Conservation (phyloP, 1,140 invertebrate genomes). For the Drosophila lini region DNA sequence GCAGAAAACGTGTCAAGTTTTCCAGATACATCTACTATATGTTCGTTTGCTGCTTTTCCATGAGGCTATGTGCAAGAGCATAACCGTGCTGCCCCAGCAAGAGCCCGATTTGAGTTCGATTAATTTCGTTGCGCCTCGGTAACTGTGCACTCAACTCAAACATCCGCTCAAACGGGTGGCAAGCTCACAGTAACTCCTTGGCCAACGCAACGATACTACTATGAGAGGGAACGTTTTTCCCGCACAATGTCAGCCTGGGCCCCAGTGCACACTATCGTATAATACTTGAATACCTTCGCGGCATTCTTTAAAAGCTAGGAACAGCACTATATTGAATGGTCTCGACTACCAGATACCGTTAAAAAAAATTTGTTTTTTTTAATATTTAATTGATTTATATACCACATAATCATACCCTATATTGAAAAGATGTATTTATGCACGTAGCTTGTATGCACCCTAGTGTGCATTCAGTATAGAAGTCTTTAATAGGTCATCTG, state of each 20-base stretch:
- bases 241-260: background rate
- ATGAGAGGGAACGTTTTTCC: constrained; percentile 27
- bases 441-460: too few species aligned
- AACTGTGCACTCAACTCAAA: constrained; percentile 80
- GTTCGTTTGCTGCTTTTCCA: constrained; percentile 6
- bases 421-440: too few species aligned
- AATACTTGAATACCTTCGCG: background rate
- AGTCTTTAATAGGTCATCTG: background rate
- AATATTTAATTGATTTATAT: too few species aligned
- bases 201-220: constrained; percentile 1
- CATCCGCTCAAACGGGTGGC: constrained; percentile 61
- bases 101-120: constrained; percentile 61
- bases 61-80: constrained; percentile 39
- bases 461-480: background rate
- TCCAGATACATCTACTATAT: constrained; percentile 62
- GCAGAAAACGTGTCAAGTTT: constrained; percentile 81
- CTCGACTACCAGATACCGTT: background rate
- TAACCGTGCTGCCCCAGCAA: constrained; percentile 39
- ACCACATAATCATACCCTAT: too few species aligned
- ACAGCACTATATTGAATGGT: background rate
- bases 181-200: constrained; percentile 10
- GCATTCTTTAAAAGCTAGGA: background rate
- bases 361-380: too few species aligned
- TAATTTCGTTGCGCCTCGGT: constrained; percentile 81
- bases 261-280: background rate